Percentiles rank a stretch among this genome's conserved stretches.
Conservation (phyloP, 2,888 invertebrate species). For the Ectropis crepuscularia region DNA sequence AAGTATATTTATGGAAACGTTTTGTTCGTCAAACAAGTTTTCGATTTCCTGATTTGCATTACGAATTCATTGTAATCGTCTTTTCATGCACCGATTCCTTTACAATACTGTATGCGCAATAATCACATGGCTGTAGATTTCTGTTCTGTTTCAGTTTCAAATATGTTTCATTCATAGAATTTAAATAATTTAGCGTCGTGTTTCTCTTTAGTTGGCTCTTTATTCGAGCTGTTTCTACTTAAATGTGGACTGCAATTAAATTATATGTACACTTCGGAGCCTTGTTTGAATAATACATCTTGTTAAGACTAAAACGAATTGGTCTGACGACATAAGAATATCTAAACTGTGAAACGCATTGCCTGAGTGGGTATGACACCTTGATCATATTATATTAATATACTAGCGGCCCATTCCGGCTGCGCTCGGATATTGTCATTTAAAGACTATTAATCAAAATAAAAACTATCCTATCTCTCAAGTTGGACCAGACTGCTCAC, state of each 20-base stretch:
- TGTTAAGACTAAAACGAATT: too few species aligned
- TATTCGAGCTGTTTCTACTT: conserved; percentile 36
- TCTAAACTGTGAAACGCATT: too few species aligned
- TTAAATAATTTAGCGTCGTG: conserved; percentile 13
- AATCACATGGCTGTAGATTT: conserved; percentile 58
- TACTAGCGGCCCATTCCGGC: too few species aligned
- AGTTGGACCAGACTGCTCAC: too few species aligned
- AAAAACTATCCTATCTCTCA: too few species aligned
- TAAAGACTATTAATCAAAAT: too few species aligned
- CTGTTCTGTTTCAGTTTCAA: conserved; percentile 45
- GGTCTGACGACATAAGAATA: too few species aligned
- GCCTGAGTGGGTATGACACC: too few species aligned
- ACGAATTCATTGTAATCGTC: conserved; percentile 6
- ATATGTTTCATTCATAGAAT: conserved; percentile 53
- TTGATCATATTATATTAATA: too few species aligned
- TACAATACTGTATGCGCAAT: conserved; percentile 45
- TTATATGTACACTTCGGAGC: conserved; percentile 30
- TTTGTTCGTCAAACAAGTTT: neutral
- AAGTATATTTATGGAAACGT: neutral
- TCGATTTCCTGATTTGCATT: conserved; percentile 14
- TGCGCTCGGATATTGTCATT: too few species aligned
- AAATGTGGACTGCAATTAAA: conserved; percentile 46
- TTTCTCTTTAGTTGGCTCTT: conserved; percentile 20
- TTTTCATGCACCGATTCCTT: conserved; percentile 11
- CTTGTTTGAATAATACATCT: conserved; percentile 41